phyloP scores from a whole-genome alignment of 2,888 invertebrate species.

The Brachynemurus nebulosus region DNA sequence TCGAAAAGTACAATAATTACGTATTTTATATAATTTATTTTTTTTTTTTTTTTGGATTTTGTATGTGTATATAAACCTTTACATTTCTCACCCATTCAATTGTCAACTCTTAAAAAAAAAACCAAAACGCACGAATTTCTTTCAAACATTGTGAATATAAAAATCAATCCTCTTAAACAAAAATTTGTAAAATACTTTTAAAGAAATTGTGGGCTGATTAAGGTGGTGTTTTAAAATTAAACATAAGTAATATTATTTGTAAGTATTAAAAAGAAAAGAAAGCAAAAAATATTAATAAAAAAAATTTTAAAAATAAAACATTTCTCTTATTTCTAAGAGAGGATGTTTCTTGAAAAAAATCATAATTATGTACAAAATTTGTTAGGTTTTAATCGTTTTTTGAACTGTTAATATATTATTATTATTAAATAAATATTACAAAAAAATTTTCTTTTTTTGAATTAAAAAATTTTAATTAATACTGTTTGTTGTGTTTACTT shows the following conservation, averaged over 20 bases:
- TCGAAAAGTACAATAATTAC: no score
- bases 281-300: not conserved
- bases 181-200: not conserved
- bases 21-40: no score
- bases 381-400: conserved; percentile 5
- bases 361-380: conserved; percentile 1
- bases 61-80: no score
- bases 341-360: not conserved
- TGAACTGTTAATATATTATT: conserved; percentile 6
- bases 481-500: no score
- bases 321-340: no score
- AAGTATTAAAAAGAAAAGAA: not conserved
- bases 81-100: no score
- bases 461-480: not conserved
- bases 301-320: not conserved
- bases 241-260: not conserved
- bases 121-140: no score
- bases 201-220: not conserved
- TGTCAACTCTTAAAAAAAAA: no score
- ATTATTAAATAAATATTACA: conserved; percentile 2
- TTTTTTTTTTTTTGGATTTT: no score
- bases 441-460: conserved; percentile 1
- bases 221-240: conserved; percentile 4
- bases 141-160: no score
- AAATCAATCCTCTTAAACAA: no score